phyloP scores from a whole-genome alignment of 2,797 vertebrate genomes.

The Pipistrellus pygmaeus region DNA sequence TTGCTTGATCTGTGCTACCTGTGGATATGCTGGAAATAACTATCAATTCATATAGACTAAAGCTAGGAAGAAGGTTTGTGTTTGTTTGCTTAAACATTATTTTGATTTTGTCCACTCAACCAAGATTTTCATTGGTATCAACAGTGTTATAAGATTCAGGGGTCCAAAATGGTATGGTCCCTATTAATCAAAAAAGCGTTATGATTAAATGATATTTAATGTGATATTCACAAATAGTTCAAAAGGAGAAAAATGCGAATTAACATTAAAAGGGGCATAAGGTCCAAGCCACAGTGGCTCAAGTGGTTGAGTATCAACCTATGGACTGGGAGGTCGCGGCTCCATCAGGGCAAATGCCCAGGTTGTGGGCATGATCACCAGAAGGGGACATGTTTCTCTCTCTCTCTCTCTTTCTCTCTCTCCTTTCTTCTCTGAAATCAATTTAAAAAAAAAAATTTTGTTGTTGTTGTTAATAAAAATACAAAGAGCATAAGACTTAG shows the following conservation, averaged over 20 bases:
- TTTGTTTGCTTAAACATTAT: not conserved
- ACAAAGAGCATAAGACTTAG: not conserved
- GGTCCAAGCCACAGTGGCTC: no score
- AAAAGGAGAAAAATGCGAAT: not conserved
- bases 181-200: constrained; percentile 23
- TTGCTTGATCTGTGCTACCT: not conserved
- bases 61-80: not conserved
- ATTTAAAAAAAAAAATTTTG: no score
- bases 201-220: constrained; percentile 22
- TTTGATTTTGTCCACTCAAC: constrained; percentile 36
- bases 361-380: no score
- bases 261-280: constrained; percentile 18
- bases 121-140: not conserved
- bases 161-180: not conserved
- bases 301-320: no score
- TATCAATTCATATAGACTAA: not conserved
- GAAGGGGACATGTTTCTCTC: no score
- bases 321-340: no score
- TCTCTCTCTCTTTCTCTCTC: no score
- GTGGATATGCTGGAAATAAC: not conserved
- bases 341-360: no score
- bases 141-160: not conserved
- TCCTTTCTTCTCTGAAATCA: no score
- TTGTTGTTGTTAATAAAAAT: no score
- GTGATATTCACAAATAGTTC: not conserved